These are phyloP conservation scores for Drosophila melanocephala DNA, from an alignment of 2,888 invertebrate genomes.

Conservation along the genomic window DNA sequence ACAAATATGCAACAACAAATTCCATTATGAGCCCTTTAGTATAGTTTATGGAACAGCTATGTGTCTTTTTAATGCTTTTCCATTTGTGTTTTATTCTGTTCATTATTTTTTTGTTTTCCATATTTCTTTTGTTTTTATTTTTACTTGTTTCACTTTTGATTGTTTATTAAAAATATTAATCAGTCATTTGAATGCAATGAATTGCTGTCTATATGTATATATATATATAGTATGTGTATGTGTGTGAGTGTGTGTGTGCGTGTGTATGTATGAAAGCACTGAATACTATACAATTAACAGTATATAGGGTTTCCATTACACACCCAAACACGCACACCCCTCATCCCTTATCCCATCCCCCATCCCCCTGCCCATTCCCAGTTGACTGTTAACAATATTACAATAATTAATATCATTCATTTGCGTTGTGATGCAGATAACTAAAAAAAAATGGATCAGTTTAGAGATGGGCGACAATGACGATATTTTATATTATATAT, in stretches of 20 bases:
- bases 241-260: slow-evolving; percentile 8
- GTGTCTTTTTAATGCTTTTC: slow-evolving; percentile 35
- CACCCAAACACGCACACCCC: neutral
- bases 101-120: slow-evolving; percentile 10
- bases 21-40: slow-evolving; percentile 38
- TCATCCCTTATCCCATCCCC: neutral
- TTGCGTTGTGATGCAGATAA: slow-evolving; percentile 56
- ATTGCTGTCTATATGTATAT: slow-evolving; percentile 60
- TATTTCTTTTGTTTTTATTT: slow-evolving; percentile 39
- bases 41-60: slow-evolving; percentile 42
- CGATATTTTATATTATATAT: neutral
- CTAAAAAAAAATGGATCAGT: slow-evolving; percentile 49
- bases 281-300: slow-evolving; percentile 28
- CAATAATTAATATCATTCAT: slow-evolving; percentile 73
- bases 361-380: neutral
- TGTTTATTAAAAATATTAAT: slow-evolving; percentile 82
- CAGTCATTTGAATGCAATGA: slow-evolving; percentile 83
- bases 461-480: slow-evolving; percentile 1
- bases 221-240: slow-evolving; percentile 8
- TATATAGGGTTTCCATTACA: slow-evolving; percentile 40
- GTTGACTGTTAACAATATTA: slow-evolving; percentile 63
- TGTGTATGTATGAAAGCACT: neutral
- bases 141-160: slow-evolving; percentile 48
- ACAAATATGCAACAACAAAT: slow-evolving; percentile 69
- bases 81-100: slow-evolving; percentile 23